Evolutionary conservation across 2,113 vertebrate genomes (phyloP), one percentile per base, ranked within the genome.

Genomic region (Hydropotes inermis): DNA sequence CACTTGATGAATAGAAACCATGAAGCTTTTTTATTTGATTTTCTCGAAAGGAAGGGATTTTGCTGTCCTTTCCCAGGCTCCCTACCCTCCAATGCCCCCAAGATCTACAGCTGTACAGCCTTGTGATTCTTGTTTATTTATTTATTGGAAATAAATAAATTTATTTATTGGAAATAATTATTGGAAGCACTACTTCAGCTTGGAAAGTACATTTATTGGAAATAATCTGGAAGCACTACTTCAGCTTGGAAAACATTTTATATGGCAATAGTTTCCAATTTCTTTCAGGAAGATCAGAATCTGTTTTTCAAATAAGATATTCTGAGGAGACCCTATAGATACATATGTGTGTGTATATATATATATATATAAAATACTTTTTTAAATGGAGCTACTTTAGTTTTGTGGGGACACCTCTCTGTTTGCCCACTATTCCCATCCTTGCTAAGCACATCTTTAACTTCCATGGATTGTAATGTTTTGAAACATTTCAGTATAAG

Each of bases 271-370:
- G 13, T 89, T 94, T 91, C 76, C n/a, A 64, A 39, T 36, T 45
- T 94, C 19, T 95, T 93, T 27, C 27, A 52, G n/a, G 54, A 43
- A n/a, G 21, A 76, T 33, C 16, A 61, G 84, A 95, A 87, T 6
- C 14, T 78, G 27, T 64, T 90, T 95, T 88, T 91, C 87, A 89
- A 76, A 86, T 89, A 86, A 76, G 91, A 93, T 96, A 82, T 58
- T 85, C 55, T 85, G n/a, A 67, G 47, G 25, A 64, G 25, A 6
- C 11, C 58, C 2, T 43, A 30, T 47, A 60, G 47, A 45, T 60
- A 57, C 61, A 74, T 57, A 85, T 7, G 6, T 19, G 2, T 50
- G 14, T 61, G 30, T 30, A 14, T 28, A 28, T 57, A 25, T 30
- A 30, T n/a, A 28, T 58, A 54, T 64, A 39, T 61, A 55, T 79